A percentile compares a stretch with the other conserved stretches of the same genome.
Evolutionary conservation across 2,113 vertebrate genomes (phyloP).

Genomic region (Passer montanus): DNA sequence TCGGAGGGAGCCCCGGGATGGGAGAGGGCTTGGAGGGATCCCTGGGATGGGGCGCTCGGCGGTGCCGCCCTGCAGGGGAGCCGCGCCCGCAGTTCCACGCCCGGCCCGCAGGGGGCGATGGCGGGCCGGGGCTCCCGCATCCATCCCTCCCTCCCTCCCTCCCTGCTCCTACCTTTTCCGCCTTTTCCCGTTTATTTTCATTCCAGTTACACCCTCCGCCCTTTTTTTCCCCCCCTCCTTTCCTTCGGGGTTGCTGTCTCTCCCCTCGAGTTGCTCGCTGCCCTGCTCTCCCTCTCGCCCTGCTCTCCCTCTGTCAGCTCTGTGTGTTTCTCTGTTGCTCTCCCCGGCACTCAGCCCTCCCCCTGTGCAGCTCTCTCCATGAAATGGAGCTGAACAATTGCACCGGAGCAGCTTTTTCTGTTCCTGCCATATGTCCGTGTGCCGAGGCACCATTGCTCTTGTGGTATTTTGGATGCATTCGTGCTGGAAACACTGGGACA

Average conservation of each 20-base stretch:
- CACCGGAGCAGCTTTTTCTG: background rate
- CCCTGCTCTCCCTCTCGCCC: background rate
- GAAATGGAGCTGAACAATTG: conserved; percentile 50
- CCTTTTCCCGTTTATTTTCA: too few species aligned
- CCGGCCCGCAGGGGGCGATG: background rate
- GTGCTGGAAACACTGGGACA: background rate
- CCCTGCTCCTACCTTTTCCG: background rate
- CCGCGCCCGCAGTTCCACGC: background rate
- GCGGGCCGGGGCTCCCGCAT: background rate
- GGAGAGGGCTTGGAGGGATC: background rate
- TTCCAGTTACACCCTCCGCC: rapidly evolving
- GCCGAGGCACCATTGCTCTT: background rate
- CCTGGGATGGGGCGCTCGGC: background rate
- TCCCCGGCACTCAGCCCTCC: conserved; percentile 8
- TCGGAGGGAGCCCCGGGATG: too few species aligned
- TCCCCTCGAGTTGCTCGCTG: background rate
- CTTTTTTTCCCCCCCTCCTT: rapidly evolving
- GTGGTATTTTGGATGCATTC: background rate
- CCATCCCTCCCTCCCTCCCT: background rate
- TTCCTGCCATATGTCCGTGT: background rate
- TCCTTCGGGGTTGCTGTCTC: background rate
- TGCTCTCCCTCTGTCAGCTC: background rate
- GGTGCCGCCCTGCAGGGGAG: background rate
- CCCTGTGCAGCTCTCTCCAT: conserved; percentile 28
- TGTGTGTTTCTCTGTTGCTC: background rate